Evolutionary conservation across 2,888 invertebrate species (phyloP).

Genomic region (Corbicula japonica): DNA sequence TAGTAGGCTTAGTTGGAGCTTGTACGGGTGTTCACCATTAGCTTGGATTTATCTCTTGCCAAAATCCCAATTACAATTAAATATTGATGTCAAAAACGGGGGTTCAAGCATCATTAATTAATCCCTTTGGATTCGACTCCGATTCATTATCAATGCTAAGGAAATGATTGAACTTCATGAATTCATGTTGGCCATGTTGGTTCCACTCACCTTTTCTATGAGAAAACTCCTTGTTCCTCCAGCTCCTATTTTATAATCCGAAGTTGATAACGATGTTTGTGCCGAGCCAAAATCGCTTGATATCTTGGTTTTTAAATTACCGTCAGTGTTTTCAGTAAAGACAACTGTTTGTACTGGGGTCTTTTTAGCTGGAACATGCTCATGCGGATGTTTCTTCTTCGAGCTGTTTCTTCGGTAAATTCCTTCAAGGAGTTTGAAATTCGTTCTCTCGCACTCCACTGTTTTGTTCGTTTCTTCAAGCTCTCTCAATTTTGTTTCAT

Average conservation of each 20-base stretch:
- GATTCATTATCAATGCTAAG: too few relatives aligned
- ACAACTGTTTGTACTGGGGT: constrained; percentile 18
- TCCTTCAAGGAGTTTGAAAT: constrained; percentile 37
- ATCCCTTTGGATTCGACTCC: too few relatives aligned
- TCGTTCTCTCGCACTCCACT: constrained; percentile 33
- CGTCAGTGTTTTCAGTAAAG: constrained; percentile 21
- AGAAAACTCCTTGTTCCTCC: constrained; percentile 31
- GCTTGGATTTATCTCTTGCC: too few relatives aligned
- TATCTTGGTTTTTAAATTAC: too few relatives aligned
- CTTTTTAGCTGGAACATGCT: constrained; percentile 5
- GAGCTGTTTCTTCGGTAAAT: constrained; percentile 22
- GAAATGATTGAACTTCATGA: too few relatives aligned
- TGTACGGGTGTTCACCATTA: too few relatives aligned
- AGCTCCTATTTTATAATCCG: constrained; percentile 10
- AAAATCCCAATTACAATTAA: too few relatives aligned
- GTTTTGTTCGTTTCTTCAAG: constrained; percentile 13
- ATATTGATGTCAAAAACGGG: too few relatives aligned
- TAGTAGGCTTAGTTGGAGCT: too few relatives aligned
- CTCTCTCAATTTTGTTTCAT: constrained; percentile 52
- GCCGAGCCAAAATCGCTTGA: constrained; percentile 47
- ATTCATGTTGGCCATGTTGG: too few relatives aligned
- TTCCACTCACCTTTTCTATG: constrained; percentile 45
- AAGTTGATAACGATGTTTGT: background rate
- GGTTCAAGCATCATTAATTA: too few relatives aligned
- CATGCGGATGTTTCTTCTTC: constrained; percentile 23